Percentiles rank a stretch among this genome's conserved stretches.
phyloP scores from a whole-genome alignment of 2,888 invertebrate genomes.

The Galeopsomyia nigrocyanea region DNA sequence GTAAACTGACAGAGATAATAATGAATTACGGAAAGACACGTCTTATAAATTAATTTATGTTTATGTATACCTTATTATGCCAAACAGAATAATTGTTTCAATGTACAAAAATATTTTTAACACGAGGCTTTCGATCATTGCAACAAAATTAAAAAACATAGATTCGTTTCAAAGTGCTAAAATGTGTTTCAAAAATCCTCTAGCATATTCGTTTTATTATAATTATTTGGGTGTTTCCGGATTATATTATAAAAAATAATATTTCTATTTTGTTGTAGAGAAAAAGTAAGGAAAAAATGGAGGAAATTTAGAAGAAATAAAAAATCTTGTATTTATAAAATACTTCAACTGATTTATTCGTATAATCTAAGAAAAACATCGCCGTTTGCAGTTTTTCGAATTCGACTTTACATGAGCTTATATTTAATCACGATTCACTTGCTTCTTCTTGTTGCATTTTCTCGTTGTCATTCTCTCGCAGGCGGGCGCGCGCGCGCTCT shows the following conservation, averaged over 20 bases:
- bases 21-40: slow-evolving; percentile 21
- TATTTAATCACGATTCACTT: slow-evolving; percentile 44
- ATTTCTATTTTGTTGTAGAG: no score
- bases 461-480: not conserved
- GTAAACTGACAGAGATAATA: slow-evolving; percentile 43
- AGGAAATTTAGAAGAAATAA: slow-evolving; percentile 17
- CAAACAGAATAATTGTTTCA: no score
- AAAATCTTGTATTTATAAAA: slow-evolving; percentile 56
- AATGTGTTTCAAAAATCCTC: no score
- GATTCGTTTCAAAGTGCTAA: no score
- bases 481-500: not conserved
- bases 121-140: no score
- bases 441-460: not conserved
- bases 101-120: no score
- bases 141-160: no score
- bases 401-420: slow-evolving; percentile 43
- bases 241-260: no score
- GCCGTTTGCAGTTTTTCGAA: slow-evolving; percentile 33
- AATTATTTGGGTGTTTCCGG: no score
- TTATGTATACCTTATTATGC: no score
- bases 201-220: no score
- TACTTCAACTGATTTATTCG: slow-evolving; percentile 63
- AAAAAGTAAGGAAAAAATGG: not conserved
- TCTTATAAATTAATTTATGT: no score
- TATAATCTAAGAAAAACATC: slow-evolving; percentile 46